A percentile compares a stretch with the other conserved stretches of the same genome.
phyloP scores from a whole-genome alignment of 92 coral and sea anemone genomes.

The Epizoanthus fatuus region DNA sequence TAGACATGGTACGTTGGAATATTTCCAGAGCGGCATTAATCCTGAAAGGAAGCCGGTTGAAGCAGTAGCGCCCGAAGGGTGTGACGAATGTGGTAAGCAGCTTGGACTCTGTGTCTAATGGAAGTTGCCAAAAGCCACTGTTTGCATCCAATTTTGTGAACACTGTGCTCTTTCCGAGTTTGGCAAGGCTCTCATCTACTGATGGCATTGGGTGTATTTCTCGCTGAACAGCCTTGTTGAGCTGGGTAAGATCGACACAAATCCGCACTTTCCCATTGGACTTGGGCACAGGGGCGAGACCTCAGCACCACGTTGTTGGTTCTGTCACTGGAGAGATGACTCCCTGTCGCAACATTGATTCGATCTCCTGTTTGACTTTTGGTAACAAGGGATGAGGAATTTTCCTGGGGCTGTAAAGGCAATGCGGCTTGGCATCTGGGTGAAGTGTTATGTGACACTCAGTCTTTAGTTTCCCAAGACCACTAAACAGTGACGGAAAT shows the following conservation, averaged over 20 bases:
- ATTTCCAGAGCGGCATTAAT: constrained; percentile 40
- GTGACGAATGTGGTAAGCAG: constrained; percentile 18
- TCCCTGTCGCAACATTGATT: constrained; percentile 45
- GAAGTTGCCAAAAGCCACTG: constrained; percentile 51
- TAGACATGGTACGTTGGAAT: constrained; percentile 34
- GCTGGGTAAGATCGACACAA: constrained; percentile 55
- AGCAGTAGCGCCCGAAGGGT: constrained; percentile 42
- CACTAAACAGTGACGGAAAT: constrained; percentile 42
- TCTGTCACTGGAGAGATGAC: constrained; percentile 68
- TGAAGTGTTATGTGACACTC: constrained; percentile 36
- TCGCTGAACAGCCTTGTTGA: constrained; percentile 59
- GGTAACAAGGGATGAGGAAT: constrained; percentile 34
- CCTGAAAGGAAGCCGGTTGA: constrained; percentile 43
- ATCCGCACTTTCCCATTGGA: constrained; percentile 15
- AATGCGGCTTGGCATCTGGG: constrained; percentile 42
- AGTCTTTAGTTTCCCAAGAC: constrained; percentile 26
- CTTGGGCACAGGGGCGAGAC: constrained; percentile 63
- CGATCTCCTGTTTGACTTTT: not conserved
- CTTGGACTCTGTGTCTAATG: constrained; percentile 6
- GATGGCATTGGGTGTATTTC: constrained; percentile 67
- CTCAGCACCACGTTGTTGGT: constrained; percentile 70
- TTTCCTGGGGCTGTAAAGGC: constrained; percentile 12
- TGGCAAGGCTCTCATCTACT: constrained; percentile 58
- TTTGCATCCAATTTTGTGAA: constrained; percentile 65
- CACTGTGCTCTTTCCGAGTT: constrained; percentile 32